phyloP scores from a whole-genome alignment of 2,888 invertebrate species.

The Carterocephalus palaemon region DNA sequence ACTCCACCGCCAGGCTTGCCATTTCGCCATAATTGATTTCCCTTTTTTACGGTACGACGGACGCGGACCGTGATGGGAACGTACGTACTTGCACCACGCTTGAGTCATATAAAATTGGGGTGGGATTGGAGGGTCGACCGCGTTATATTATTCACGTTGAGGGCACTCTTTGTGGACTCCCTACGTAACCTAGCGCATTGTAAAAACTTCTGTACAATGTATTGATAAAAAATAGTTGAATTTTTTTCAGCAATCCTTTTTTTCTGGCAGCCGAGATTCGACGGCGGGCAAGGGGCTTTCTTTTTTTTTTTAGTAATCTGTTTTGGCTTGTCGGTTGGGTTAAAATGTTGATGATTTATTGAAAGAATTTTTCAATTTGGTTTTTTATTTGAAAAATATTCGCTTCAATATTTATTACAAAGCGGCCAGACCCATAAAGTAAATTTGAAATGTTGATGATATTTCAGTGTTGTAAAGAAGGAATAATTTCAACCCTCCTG shows the following conservation, averaged over 20 bases:
- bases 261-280: constrained; percentile 19
- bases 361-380: too few species aligned
- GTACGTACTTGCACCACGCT: constrained; percentile 45
- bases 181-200: constrained; percentile 16
- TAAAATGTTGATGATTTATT: too few species aligned
- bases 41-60: constrained; percentile 69
- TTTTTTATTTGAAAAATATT: too few species aligned
- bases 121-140: constrained; percentile 25
- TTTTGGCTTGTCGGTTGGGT: too few species aligned
- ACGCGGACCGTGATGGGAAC: constrained; percentile 57
- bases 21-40: constrained; percentile 74
- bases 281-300: constrained; percentile 13
- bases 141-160: constrained; percentile 31
- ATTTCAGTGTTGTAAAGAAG: too few species aligned
- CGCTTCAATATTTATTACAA: too few species aligned
- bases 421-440: too few species aligned
- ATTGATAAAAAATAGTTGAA: constrained; percentile 15
- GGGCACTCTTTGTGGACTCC: constrained; percentile 33
- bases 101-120: constrained; percentile 48
- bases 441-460: too few species aligned
- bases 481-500: too few species aligned
- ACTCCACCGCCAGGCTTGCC: constrained; percentile 45
- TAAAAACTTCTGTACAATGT: constrained; percentile 19
- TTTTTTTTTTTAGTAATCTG: too few species aligned
- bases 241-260: constrained; percentile 17